phyloP scores from a whole-genome alignment of 2,888 invertebrate genomes.

The Drosophila peninsularis region DNA sequence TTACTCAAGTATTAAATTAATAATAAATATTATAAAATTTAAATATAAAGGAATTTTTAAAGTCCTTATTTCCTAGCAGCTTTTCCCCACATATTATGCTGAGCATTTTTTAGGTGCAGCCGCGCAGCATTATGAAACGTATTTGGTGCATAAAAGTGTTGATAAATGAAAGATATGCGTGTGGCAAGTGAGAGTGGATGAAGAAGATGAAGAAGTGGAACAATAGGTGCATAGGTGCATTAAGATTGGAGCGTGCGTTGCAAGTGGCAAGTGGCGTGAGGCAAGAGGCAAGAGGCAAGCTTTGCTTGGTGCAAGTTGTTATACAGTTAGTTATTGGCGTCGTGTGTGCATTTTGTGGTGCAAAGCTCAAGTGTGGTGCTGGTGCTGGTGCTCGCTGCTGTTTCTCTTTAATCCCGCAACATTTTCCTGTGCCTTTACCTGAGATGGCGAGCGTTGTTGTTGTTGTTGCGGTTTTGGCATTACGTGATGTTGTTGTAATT shows the following conservation, averaged over 20 bases:
- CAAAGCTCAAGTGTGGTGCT: conserved; percentile 50
- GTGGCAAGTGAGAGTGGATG: background rate
- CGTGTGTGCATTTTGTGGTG: conserved; percentile 64
- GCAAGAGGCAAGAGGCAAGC: conserved; percentile 31
- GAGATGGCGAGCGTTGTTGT: conserved; percentile 75
- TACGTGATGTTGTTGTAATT: conserved; percentile 75
- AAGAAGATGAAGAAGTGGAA: conserved; percentile 2
- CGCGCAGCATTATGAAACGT: background rate
- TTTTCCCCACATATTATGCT: background rate
- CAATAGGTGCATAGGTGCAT: conserved; percentile 54
- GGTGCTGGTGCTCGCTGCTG: conserved; percentile 10
- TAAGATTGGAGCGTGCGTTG: conserved; percentile 24
- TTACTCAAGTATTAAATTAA: too few species aligned
- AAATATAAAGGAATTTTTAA: too few species aligned
- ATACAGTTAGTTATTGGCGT: conserved; percentile 46
- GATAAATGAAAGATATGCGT: conserved; percentile 2
- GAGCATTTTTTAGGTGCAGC: background rate
- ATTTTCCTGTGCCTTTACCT: conserved; percentile 58
- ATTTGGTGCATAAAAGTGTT: conserved; percentile 18
- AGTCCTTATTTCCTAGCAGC: background rate
- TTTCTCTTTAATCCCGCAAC: conserved; percentile 22
- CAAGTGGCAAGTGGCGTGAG: conserved; percentile 20
- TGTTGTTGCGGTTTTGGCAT: conserved; percentile 73
- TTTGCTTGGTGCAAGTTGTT: conserved; percentile 29
- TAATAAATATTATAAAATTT: background rate